These are phyloP conservation scores for Papilio polytes DNA, from an alignment of 1,140 invertebrate genomes.

Conservation along the genomic window DNA sequence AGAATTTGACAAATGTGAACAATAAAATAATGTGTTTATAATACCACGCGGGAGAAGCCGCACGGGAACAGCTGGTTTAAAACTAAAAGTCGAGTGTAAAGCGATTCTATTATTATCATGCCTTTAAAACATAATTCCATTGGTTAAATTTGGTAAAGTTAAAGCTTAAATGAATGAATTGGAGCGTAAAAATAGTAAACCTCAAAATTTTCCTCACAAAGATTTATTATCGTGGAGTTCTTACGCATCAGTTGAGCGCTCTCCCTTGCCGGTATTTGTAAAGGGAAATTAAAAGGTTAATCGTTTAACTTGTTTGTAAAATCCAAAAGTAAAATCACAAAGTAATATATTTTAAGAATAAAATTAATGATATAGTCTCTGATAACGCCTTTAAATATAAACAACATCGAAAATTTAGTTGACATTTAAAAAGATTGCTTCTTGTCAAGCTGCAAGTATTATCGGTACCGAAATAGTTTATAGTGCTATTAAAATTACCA, in stretches of 20 bases:
- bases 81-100: neutral
- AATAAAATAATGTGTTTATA: too few relatives aligned
- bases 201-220: conserved; percentile 22
- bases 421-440: neutral
- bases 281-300: conserved; percentile 20
- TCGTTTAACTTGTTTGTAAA: conserved; percentile 20
- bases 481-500: conserved; percentile 12
- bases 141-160: conserved; percentile 1
- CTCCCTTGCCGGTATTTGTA: conserved; percentile 14
- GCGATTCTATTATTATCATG: neutral
- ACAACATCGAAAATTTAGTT: neutral
- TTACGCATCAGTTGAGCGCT: conserved; percentile 24
- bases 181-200: conserved; percentile 23
- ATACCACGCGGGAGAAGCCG: too few relatives aligned
- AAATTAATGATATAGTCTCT: neutral
- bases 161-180: conserved; percentile 16
- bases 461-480: conserved; percentile 18
- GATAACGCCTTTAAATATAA: neutral
- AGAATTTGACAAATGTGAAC: too few relatives aligned
- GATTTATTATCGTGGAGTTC: conserved; percentile 24
- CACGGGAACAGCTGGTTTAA: too few relatives aligned
- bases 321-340: neutral
- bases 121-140: neutral
- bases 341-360: neutral
- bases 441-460: neutral